A percentile compares a stretch with the other conserved stretches of the same genome.
Conservation (phyloP, 2,888 invertebrate genomes). For the Galerucella nymphaeae region DNA sequence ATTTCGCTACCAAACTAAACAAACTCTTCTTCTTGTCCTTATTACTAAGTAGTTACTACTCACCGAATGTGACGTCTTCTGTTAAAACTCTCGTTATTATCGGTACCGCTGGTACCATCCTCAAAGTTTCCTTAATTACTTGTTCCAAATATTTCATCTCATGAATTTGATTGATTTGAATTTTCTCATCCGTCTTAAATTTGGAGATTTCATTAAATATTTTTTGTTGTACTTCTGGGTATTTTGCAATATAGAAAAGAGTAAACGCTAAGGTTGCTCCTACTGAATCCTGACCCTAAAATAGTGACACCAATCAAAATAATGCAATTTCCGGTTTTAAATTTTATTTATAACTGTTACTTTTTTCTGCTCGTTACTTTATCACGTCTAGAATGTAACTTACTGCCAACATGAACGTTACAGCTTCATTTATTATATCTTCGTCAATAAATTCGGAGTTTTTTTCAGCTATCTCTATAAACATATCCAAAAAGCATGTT, state of each 20-base stretch:
- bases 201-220: slow-evolving; percentile 65
- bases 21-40: too few relatives aligned
- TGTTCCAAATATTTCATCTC: slow-evolving; percentile 76
- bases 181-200: slow-evolving; percentile 64
- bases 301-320: slow-evolving; percentile 1
- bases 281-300: slow-evolving; percentile 72
- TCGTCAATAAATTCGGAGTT: slow-evolving; percentile 67
- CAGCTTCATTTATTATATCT: slow-evolving; percentile 71
- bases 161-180: slow-evolving; percentile 65
- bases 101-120: slow-evolving; percentile 76
- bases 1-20: too few relatives aligned
- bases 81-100: slow-evolving; percentile 71
- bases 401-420: slow-evolving; percentile 73
- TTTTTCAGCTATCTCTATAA: slow-evolving; percentile 68
- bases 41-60: too few relatives aligned
- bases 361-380: too few relatives aligned
- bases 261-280: slow-evolving; percentile 70
- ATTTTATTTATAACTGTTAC: too few relatives aligned
- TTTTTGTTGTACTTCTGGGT: slow-evolving; percentile 66
- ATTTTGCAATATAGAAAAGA: slow-evolving; percentile 68
- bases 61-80: slow-evolving; percentile 71
- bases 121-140: slow-evolving; percentile 76
- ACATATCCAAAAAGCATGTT: slow-evolving; percentile 65
- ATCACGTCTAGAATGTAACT: slow-evolving; percentile 39
- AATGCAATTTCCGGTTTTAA: too few relatives aligned